Conservation (phyloP, 2,113 vertebrate species). For the Nanger granti region DNA sequence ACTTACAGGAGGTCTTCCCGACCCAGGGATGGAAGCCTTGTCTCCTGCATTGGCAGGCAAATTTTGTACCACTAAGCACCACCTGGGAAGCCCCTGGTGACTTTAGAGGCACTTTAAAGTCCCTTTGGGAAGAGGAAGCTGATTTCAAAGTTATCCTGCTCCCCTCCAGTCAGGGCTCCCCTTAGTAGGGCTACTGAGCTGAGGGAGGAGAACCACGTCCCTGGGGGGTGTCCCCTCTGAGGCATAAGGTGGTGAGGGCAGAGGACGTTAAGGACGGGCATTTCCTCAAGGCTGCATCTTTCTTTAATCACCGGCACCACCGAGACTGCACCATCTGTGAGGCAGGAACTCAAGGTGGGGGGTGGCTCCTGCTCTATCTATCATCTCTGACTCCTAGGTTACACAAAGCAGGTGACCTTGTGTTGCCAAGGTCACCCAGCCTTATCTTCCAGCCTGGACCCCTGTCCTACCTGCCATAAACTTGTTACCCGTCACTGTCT, state of each 20-base stretch:
- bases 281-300: background rate
- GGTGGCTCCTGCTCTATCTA: background rate
- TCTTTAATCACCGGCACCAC: background rate
- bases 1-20: background rate
- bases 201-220: background rate
- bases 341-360: background rate
- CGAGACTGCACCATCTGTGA: rapidly evolving
- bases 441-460: background rate
- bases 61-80: background rate
- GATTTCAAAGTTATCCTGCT: background rate
- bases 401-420: background rate
- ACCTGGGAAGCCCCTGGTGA: background rate
- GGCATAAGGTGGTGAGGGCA: too few species aligned
- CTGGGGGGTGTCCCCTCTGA: background rate
- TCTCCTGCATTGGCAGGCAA: background rate
- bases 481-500: background rate
- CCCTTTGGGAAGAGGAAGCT: background rate
- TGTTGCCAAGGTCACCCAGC: background rate
- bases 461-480: constrained; percentile 15
- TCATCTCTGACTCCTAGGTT: background rate
- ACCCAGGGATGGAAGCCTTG: background rate
- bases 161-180: too few species aligned
- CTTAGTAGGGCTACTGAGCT: background rate
- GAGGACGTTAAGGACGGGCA: background rate
- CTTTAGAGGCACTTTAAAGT: background rate